These are phyloP conservation scores for Carterocephalus palaemon DNA, from an alignment of 2,888 invertebrate species.

Conservation along the genomic window DNA sequence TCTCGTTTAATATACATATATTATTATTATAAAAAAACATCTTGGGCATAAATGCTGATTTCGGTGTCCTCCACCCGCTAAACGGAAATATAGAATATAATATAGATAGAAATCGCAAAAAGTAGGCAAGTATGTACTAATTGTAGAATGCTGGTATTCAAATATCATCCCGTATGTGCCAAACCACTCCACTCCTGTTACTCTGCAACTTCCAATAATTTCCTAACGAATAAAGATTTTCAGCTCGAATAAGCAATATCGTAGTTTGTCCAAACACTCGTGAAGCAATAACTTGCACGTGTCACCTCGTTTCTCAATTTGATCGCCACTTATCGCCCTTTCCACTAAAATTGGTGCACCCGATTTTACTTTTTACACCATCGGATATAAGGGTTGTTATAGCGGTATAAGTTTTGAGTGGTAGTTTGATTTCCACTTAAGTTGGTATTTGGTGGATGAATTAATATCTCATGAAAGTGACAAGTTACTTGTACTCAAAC, in stretches of 20 bases:
- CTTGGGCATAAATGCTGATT: too few species aligned
- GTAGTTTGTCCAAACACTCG: conserved; percentile 72
- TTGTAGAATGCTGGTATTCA: too few species aligned
- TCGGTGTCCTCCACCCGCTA: too few species aligned
- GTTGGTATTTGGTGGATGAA: conserved; percentile 50
- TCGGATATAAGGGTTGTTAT: conserved; percentile 24
- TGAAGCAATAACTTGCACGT: conserved; percentile 73
- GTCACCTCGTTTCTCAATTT: conserved; percentile 72
- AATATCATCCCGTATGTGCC: conserved; percentile 7
- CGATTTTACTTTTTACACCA: conserved; percentile 25
- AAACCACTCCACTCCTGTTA: conserved; percentile 4
- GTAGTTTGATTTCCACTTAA: conserved; percentile 36
- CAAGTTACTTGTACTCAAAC: conserved; percentile 35
- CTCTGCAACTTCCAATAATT: conserved; percentile 24
- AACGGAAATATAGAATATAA: too few species aligned
- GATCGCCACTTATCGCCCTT: conserved; percentile 50
- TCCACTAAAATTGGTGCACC: conserved; percentile 29
- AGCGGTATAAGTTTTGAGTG: conserved; percentile 7
- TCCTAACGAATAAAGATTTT: conserved; percentile 47
- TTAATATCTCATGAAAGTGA: conserved; percentile 61
- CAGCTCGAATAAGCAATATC: conserved; percentile 70
- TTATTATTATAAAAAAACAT: too few species aligned
- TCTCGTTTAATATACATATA: too few species aligned
- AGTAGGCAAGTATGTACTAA: too few species aligned
- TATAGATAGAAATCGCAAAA: too few species aligned